Evolutionary conservation across 2,888 invertebrate species (phyloP), one percentile per base, ranked within the genome.

Genomic region (Capitulum mitella): DNA sequence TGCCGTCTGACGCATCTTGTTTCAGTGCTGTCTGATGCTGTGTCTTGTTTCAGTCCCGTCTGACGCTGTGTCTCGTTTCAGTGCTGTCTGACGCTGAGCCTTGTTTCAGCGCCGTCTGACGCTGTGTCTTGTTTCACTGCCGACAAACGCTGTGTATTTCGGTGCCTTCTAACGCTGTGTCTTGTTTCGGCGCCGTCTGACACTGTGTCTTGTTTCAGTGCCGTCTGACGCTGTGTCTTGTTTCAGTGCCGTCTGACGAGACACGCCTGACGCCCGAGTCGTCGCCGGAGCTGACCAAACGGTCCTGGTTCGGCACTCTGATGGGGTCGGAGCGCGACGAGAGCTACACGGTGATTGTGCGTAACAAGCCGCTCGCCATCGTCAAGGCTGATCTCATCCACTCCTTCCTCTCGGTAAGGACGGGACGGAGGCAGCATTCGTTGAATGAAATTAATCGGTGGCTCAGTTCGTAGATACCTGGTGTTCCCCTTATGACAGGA

Each of bases 331-430:
- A 95, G 85, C 93, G 98, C 84, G 98, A 99, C 84, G 98, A 98
- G 86, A 95, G 95, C 8, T 96, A 98, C 87, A 97, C 98, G 51
- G 93, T 98, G 80, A 89, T 98, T 81, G 96, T 98, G 12, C 96
- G 97, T 85, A 98, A 97, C 58, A 97, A 97, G 85, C 96, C 97
- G 0, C 88, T 99, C 83, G 96, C 97, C 79, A 95, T 95, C 26
- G 96, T 99, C 81, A 99, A 98, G 87, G 98, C 98, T 34, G 98
- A 99, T 87, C 89, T 99, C 80, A 97, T 99, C 84, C 97, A 98
- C 85, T 97, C 98, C 82, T 98, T 99, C 88, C 89, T 99, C 84
- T 98, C 98, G 87, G 98, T 98, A 87, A 91, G 82, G n/a, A n/a
- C n/a, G n/a, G n/a, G n/a, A n/a, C n/a, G n/a, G n/a, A n/a, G n/a